A percentile compares a stretch with the other conserved stretches of the same genome.
Conservation (phyloP, 2,797 vertebrate species). For the Hylomyscus alleni region DNA sequence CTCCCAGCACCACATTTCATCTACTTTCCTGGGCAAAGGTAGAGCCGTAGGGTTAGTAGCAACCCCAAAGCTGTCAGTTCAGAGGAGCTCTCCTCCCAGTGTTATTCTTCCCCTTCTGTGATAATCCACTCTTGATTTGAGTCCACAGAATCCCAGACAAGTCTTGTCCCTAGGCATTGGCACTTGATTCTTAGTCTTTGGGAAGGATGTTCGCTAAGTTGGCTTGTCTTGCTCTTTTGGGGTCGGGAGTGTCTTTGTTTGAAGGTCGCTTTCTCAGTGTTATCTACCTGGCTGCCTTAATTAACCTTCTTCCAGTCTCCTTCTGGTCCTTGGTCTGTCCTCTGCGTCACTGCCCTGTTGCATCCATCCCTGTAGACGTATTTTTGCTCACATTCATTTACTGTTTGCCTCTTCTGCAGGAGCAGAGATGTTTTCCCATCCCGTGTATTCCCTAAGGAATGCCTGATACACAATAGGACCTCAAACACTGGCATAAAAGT, state of each 20-base stretch:
- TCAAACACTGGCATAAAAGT: conserved; percentile 59
- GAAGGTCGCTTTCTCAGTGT: conserved; percentile 1
- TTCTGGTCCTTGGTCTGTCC: neutral
- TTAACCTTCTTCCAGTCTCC: neutral
- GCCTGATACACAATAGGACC: neutral
- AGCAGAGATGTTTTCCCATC: neutral
- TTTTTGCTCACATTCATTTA: conserved; percentile 42
- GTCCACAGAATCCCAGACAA: neutral
- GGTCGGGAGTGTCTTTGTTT: neutral
- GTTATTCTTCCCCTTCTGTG: neutral
- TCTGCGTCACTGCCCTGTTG: neutral
- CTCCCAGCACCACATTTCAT: neutral
- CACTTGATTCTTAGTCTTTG: neutral
- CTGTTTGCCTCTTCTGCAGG: conserved; percentile 6
- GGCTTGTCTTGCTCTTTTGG: neutral
- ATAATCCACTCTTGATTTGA: neutral
- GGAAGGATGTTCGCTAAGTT: neutral
- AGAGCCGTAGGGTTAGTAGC: neutral
- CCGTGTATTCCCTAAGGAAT: neutral
- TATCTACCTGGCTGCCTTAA: neutral
- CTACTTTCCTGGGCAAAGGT: neutral
- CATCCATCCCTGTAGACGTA: neutral
- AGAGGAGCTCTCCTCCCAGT: neutral
- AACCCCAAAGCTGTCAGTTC: neutral
- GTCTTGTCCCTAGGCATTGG: neutral